Percentiles rank a stretch among this genome's conserved stretches.
Conservation (phyloP, 2,888 invertebrate species). For the Tolmerus cingulatus region DNA sequence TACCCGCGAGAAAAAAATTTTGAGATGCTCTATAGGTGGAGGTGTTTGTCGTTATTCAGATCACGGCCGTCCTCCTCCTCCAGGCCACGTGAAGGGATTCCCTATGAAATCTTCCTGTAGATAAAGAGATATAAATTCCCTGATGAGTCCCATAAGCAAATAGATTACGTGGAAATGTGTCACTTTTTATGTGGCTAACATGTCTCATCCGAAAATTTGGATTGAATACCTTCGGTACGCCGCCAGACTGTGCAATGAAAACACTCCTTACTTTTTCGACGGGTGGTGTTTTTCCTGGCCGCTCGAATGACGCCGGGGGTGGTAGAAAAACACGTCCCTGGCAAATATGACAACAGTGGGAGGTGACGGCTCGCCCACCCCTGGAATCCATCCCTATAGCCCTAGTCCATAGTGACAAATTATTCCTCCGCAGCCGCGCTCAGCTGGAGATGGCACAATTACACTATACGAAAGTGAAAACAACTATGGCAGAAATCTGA, state of each 20-base stretch:
- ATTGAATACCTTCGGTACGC: slow-evolving; percentile 17
- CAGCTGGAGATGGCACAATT: slow-evolving; percentile 16
- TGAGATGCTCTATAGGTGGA: not conserved
- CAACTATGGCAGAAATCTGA: slow-evolving; percentile 8
- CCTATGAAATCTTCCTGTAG: slow-evolving; percentile 51
- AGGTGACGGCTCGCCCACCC: not conserved
- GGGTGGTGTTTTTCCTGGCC: not conserved
- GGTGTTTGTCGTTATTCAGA: slow-evolving; percentile 30
- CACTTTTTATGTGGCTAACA: slow-evolving; percentile 47
- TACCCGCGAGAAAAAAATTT: not conserved
- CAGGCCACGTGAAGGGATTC: slow-evolving; percentile 46
- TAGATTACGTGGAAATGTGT: slow-evolving; percentile 54
- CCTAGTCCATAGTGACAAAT: not conserved
- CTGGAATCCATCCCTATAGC: not conserved
- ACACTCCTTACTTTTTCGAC: not conserved
- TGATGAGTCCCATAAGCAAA: slow-evolving; percentile 51
- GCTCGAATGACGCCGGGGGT: not conserved
- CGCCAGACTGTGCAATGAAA: not conserved
- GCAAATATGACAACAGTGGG: not conserved
- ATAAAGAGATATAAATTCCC: slow-evolving; percentile 52
- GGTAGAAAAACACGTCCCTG: not conserved
- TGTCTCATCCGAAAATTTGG: slow-evolving; percentile 16
- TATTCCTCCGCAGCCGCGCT: not conserved
- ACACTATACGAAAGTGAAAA: slow-evolving; percentile 5
- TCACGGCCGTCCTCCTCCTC: not conserved